Conservation (phyloP, 2,797 vertebrate genomes). For the Trachops cirrhosus region DNA sequence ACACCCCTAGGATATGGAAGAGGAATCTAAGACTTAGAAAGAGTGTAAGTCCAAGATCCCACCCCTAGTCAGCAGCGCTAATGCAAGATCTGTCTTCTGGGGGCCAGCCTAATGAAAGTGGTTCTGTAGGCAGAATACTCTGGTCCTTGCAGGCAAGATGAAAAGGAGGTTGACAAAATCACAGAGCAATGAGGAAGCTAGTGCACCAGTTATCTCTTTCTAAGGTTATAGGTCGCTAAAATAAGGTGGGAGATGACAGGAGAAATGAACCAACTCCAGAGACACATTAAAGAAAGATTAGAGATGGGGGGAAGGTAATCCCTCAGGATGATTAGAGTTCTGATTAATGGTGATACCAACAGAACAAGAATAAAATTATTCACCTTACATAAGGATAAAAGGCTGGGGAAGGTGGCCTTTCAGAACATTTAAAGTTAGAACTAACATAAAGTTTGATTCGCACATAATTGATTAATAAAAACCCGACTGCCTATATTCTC, state of each 20-base stretch:
- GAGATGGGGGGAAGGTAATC: neutral
- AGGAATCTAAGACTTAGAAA: neutral
- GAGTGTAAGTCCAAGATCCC: neutral
- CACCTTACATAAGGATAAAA: neutral
- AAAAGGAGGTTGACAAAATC: neutral
- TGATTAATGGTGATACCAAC: neutral
- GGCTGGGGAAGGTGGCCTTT: neutral
- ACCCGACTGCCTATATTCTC: neutral
- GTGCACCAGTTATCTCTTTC: neutral
- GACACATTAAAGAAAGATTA: neutral
- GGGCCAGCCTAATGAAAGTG: neutral
- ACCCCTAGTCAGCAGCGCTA: neutral
- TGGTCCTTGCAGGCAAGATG: neutral
- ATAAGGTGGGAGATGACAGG: neutral
- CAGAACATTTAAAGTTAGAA: conserved; percentile 27
- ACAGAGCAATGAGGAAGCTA: neutral
- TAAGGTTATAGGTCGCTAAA: neutral
- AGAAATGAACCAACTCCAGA: neutral
- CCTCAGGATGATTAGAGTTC: neutral
- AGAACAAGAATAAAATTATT: neutral
- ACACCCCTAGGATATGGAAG: neutral
- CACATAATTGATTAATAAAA: conserved; percentile 32
- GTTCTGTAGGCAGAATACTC: neutral
- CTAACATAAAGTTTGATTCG: neutral
- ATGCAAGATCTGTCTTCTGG: neutral